A percentile compares a stretch with the other conserved stretches of the same genome.
These are phyloP conservation scores for Pygocentrus nattereri DNA, from an alignment of 2,797 vertebrate genomes.

Conservation along the genomic window DNA sequence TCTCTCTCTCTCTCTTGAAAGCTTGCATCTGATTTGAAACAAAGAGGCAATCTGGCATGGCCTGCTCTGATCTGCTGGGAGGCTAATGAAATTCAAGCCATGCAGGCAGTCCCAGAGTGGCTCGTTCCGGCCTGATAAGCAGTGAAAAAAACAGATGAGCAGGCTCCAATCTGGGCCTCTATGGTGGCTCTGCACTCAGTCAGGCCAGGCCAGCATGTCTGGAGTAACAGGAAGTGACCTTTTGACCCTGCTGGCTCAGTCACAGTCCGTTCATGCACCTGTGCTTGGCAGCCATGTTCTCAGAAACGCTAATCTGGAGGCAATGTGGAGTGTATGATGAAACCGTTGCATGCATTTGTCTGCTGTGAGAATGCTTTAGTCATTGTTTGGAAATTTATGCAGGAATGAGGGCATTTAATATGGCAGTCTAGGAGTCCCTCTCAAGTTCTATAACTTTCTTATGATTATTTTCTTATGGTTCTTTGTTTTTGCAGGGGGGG, in stretches of 20 bases:
- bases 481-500: neutral
- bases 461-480: neutral
- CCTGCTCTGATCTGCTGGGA: conserved; percentile 70
- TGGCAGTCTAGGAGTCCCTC: neutral
- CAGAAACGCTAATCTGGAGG: conserved; percentile 59
- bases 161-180: conserved; percentile 65
- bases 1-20: conserved; percentile 51
- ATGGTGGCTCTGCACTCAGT: conserved; percentile 58
- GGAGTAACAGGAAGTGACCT: conserved; percentile 66
- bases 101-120: conserved; percentile 69
- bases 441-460: neutral
- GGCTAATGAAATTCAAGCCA: conserved; percentile 79
- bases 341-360: conserved; percentile 54
- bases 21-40: conserved; percentile 70
- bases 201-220: conserved; percentile 58
- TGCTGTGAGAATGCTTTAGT: conserved; percentile 43
- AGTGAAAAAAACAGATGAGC: conserved; percentile 54
- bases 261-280: conserved; percentile 70
- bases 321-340: conserved; percentile 63
- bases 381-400: conserved; percentile 28
- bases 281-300: conserved; percentile 46
- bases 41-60: conserved; percentile 71
- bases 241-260: conserved; percentile 65
- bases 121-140: conserved; percentile 76
- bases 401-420: conserved; percentile 39